Evolutionary conservation across 1,140 invertebrate genomes (phyloP), one percentile per base, ranked within the genome.

Genomic region (Drosophila punjabiensis): DNA sequence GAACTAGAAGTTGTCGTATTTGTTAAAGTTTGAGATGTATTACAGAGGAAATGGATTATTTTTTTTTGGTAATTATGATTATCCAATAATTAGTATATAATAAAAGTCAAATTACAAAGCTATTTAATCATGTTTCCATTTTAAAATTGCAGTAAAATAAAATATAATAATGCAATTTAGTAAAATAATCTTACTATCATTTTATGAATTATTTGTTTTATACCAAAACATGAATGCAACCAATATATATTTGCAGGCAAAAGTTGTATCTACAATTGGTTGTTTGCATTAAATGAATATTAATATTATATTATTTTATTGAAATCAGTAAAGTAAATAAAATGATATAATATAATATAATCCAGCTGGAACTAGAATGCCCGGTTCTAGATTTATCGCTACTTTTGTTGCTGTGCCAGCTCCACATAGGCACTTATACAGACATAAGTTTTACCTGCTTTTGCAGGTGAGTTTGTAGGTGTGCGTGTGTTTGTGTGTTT

Each of bases 381-480:
- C 35, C 53, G 43, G 30, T 70, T 73, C 53, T 59, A 71, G 45
- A 73, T 71, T 71, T 71, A 73, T 60, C 45, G 45, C 69, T 59
- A 55, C 52, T 20, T 67, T 53, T 70, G 62, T 53, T 66, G 62
- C 69, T 45, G 69, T 73, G 48, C 58, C 52, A 61, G 68, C 68
- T 74, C 35, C 35, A 50, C 45, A 50, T 58, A 60, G 20, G 10
- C 69, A 60, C 28, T 28, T 28, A 73, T 41, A 48, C 50, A 71
- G 20, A 59, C 33, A 50, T 28, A 48, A 52, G 61, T 71, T 61
- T 58, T 76, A 78, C 65, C 53, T 76, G 74, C 32, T 62, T 50
- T 60, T 47, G 61, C 48, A 68, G 62, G 35, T 75, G 39, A 37
- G 39, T 35, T 60, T 47, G 61, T 41, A 61, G 53, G 35, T 64